Evolutionary conservation across 2,797 vertebrate species (phyloP).

Genomic region (Pangasius mekongensis): DNA sequence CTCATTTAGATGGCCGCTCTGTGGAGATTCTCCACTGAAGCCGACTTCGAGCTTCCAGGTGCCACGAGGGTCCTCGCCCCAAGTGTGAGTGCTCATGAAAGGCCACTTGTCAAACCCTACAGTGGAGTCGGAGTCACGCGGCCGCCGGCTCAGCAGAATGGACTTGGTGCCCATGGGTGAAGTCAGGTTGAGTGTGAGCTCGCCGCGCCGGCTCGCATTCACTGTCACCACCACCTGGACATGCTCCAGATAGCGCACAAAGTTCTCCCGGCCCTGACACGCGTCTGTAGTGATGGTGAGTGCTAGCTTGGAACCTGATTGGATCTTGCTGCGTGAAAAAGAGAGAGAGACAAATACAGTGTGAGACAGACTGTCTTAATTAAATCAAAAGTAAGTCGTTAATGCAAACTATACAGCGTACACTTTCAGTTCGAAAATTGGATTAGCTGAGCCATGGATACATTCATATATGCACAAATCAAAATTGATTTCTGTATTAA

Average conservation of each 20-base stretch:
- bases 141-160: conserved; percentile 92
- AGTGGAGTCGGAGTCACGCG: conserved; percentile 92
- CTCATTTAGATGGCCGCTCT: conserved; percentile 91
- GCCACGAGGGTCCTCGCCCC: conserved; percentile 98
- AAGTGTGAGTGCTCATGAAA: conserved; percentile 99
- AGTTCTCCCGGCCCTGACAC: conserved; percentile 95
- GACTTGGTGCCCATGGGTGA: conserved; percentile 98
- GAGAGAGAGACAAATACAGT: conserved; percentile 22
- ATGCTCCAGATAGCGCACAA: conserved; percentile 96
- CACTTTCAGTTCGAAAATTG: background rate
- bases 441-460: background rate
- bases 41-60: conserved; percentile 93
- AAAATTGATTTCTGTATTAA: background rate
- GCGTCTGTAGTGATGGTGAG: conserved; percentile 87
- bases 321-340: conserved; percentile 83
- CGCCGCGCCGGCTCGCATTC: conserved; percentile 90
- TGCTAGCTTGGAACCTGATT: conserved; percentile 84
- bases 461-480: background rate
- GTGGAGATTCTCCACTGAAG: conserved; percentile 83
- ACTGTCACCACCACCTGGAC: conserved; percentile 96
- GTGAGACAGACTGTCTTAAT: background rate
- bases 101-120: conserved; percentile 99
- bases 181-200: conserved; percentile 98
- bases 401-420: background rate
- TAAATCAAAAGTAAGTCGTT: background rate